Evolutionary conservation across 2,888 invertebrate species (phyloP).

Genomic region (Latrodectus hesperus): DNA sequence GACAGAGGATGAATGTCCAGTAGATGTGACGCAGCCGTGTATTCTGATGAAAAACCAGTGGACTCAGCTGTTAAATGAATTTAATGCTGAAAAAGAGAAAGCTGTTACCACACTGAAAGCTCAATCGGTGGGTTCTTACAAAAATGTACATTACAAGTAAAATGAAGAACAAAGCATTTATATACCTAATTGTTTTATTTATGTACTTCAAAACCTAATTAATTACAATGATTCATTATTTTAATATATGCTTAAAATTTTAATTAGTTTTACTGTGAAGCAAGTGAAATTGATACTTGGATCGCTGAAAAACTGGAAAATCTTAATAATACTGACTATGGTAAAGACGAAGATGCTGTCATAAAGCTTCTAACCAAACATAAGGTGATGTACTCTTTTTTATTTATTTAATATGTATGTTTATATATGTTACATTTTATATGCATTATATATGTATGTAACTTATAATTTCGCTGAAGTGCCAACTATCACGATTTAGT

Average conservation of each 20-base stretch:
- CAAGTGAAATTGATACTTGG: conserved; percentile 94
- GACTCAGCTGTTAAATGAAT: conserved; percentile 83
- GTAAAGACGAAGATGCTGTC: conserved; percentile 90
- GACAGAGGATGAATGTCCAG: conserved; percentile 86
- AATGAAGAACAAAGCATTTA: not conserved
- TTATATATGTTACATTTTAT: too few species aligned
- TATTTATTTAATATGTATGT: too few species aligned
- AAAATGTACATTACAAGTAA: not conserved
- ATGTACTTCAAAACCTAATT: not conserved
- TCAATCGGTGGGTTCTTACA: conserved; percentile 80
- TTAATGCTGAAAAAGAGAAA: conserved; percentile 83
- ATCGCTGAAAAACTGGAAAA: conserved; percentile 89
- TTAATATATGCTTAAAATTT: not conserved
- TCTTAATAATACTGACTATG: conserved; percentile 86
- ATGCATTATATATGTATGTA: too few species aligned
- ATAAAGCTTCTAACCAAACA: conserved; percentile 95
- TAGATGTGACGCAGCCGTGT: conserved; percentile 83
- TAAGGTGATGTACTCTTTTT: conserved; percentile 77
- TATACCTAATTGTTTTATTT: too few species aligned
- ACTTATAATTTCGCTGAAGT: too few species aligned
- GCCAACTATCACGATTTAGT: too few species aligned
- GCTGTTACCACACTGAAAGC: conserved; percentile 90
- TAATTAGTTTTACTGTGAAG: conserved; percentile 86
- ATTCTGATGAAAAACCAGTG: conserved; percentile 83
- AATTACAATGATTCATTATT: not conserved